phyloP scores from a whole-genome alignment of 2,113 vertebrate species.

The Pseudopipra pipra region DNA sequence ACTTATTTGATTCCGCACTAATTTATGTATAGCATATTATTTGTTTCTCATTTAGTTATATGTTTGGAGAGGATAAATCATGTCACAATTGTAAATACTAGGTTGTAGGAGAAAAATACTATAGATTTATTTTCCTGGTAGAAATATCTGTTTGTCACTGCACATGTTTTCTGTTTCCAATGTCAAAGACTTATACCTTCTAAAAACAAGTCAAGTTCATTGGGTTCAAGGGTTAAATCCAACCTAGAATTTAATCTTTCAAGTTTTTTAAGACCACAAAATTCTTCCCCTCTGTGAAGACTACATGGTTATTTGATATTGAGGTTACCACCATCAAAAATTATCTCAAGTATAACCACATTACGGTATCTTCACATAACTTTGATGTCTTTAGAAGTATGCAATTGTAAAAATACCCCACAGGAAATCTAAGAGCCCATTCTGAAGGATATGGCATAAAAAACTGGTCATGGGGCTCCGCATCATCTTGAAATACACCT shows the following conservation, averaged over 20 bases:
- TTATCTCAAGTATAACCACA: neutral
- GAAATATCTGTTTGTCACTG: neutral
- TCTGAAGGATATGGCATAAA: neutral
- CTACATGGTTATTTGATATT: neutral
- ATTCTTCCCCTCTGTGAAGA: fast-evolving
- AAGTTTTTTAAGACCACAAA: neutral
- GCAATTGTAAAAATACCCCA: neutral
- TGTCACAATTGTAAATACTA: neutral
- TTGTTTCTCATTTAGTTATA: neutral
- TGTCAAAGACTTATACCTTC: neutral
- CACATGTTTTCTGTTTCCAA: neutral
- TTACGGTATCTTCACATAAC: neutral
- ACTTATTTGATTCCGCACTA: conserved; percentile 5
- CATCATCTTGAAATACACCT: neutral
- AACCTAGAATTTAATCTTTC: neutral
- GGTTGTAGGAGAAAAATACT: neutral
- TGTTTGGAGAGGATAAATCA: neutral
- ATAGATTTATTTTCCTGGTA: neutral
- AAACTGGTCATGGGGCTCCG: neutral
- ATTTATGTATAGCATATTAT: conserved; percentile 2
- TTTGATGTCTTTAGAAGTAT: neutral
- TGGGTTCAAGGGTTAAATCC: neutral
- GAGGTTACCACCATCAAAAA: neutral
- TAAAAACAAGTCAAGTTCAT: neutral
- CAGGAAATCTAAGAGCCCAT: neutral